phyloP scores from a whole-genome alignment of 2,113 vertebrate genomes.

The Nestor notabilis region DNA sequence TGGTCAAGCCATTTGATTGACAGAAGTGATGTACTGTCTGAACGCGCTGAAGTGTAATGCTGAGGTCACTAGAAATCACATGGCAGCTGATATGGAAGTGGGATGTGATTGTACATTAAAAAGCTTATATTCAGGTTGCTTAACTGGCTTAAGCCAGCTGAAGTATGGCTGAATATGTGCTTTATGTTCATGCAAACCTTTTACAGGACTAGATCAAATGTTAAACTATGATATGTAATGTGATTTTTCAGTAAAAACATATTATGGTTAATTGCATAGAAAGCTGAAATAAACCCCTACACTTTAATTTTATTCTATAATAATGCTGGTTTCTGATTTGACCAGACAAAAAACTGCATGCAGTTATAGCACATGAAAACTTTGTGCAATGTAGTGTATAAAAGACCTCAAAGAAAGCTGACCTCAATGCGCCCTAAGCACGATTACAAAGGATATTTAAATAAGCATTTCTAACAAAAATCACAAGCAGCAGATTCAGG shows the following conservation, averaged over 20 bases:
- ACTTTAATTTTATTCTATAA: neutral
- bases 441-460: neutral
- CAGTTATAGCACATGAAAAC: neutral
- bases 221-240: neutral
- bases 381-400: neutral
- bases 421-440: neutral
- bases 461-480: neutral
- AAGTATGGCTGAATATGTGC: neutral
- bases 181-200: neutral
- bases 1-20: neutral
- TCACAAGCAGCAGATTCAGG: conserved; percentile 8
- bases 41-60: neutral
- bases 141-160: neutral
- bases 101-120: neutral
- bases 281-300: neutral
- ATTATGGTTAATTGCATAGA: neutral
- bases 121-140: neutral
- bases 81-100: neutral
- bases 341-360: neutral
- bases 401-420: neutral
- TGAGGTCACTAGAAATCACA: neutral
- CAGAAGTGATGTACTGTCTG: neutral
- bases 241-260: neutral
- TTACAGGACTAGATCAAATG: neutral
- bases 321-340: neutral